Evolutionary conservation across 2,888 invertebrate genomes (phyloP).

Genomic region (Neelides folsomi): DNA sequence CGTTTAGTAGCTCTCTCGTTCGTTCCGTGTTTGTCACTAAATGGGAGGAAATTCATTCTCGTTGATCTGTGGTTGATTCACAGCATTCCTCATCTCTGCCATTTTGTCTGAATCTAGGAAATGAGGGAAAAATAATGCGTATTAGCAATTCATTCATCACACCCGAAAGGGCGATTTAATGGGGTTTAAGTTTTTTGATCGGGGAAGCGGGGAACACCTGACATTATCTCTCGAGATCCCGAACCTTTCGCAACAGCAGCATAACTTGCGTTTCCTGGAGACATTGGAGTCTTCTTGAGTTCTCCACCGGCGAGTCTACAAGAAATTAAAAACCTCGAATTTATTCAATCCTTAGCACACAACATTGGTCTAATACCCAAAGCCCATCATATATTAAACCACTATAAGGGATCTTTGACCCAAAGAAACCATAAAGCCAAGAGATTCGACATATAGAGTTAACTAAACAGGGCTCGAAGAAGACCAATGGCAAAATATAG

Average conservation of each 20-base stretch:
- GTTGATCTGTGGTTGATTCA: constrained; percentile 12
- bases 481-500: too few relatives aligned
- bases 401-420: too few relatives aligned
- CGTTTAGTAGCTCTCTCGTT: too few relatives aligned
- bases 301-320: constrained; percentile 27
- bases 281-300: constrained; percentile 18
- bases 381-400: too few relatives aligned
- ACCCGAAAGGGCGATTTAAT: too few relatives aligned
- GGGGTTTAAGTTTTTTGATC: background rate
- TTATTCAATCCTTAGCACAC: background rate
- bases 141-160: background rate
- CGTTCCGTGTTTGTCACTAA: too few relatives aligned
- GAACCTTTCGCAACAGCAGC: constrained; percentile 77
- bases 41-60: constrained; percentile 9
- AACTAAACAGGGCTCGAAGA: too few relatives aligned
- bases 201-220: constrained; percentile 48
- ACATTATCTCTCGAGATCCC: constrained; percentile 61
- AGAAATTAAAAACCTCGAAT: background rate
- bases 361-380: too few relatives aligned
- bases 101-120: constrained; percentile 31
- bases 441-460: background rate
- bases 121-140: constrained; percentile 4
- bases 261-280: constrained; percentile 47
- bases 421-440: background rate
- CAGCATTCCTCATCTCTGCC: constrained; percentile 31